Base-by-base conservation (phyloP, 92 coral and sea anemone genomes). In the Siderastrea radians region DNA sequence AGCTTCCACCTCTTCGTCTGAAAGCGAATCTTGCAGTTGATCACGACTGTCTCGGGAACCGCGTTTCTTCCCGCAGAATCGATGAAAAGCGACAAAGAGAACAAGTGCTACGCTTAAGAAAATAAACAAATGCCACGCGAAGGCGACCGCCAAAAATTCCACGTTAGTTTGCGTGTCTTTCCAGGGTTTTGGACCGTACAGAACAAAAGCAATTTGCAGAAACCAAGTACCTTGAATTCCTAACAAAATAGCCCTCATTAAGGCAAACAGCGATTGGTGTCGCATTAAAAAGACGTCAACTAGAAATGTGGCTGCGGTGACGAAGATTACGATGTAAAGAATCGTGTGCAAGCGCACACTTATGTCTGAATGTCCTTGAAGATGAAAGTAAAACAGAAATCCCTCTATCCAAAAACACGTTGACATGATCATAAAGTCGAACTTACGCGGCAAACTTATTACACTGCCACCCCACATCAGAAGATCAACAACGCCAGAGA, bases 201-300 rank as follows among this genome's bases (percentile, higher is more conserved):
- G 90, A 63, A 91, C 95, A 66, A 91, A 95, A 49, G 93, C 95
- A 54, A 95, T 89, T 75, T 96, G 98, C 79, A 85, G 91, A 90
- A 96, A 96, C 99, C 99, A 96, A 15, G 98, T 78, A 1, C 99
- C 99, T 79, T 96, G 99, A 12, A 94, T 66, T 44, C 93, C 84
- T 15, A 87, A 50, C 49, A 96, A 81, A 84, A 91, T 88, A 68
- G 99, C 94, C 60, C 98, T 90, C 65, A 86, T 67, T 68, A 94
- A 47, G 46, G 83, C 61, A 43, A 87, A 90, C 68, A 96, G 45
- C 43, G 75, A 74, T 61, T 86, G 82, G 44, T 89, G 82, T 45
- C 73, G 86, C 74, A 70, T 54, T 61, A 85, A 86, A 75, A 84
- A 86, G 87, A 93, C 85, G 60, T 96, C 97, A 75, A 71, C 16